phyloP scores from a whole-genome alignment of 2,888 invertebrate species.

The Arge pagana region DNA sequence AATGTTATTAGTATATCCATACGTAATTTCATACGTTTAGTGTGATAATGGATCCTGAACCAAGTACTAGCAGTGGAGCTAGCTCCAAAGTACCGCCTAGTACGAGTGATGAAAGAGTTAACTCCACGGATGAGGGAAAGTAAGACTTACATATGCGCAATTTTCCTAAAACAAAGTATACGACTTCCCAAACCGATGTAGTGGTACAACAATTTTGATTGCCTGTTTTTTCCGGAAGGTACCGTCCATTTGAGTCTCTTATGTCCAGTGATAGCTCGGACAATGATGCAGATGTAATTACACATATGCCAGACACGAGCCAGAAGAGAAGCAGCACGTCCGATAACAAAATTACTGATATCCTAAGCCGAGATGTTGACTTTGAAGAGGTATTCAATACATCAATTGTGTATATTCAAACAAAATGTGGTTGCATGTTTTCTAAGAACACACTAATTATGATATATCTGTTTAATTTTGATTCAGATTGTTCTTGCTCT shows the following conservation, averaged over 20 bases:
- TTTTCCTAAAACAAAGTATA: no score
- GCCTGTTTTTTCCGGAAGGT: no score
- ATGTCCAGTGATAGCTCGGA: constrained; percentile 2
- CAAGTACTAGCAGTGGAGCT: constrained; percentile 3
- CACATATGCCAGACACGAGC: constrained; percentile 6
- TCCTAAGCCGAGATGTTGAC: no score
- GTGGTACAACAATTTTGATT: no score
- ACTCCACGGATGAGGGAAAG: constrained; percentile 1
- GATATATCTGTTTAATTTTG: constrained; percentile 13
- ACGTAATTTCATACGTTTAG: no score
- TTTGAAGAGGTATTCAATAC: no score
- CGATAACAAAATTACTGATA: no score
- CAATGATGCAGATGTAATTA: neutral
- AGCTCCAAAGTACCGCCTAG: neutral
- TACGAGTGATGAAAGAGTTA: neutral
- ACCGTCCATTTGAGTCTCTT: neutral
- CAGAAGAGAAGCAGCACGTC: no score
- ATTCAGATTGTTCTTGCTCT: constrained; percentile 66
- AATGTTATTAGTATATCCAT: no score
- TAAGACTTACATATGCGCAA: constrained; percentile 1
- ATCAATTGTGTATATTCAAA: no score
- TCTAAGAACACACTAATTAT: constrained; percentile 1
- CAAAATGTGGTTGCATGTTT: constrained; percentile 25
- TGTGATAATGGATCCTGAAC: neutral
- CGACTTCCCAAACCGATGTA: no score